Percentiles rank a stretch among this genome's conserved stretches.
These are phyloP conservation scores for Leptestheria dahalacensis DNA, from an alignment of 1,140 invertebrate genomes.

Conservation along the genomic window DNA sequence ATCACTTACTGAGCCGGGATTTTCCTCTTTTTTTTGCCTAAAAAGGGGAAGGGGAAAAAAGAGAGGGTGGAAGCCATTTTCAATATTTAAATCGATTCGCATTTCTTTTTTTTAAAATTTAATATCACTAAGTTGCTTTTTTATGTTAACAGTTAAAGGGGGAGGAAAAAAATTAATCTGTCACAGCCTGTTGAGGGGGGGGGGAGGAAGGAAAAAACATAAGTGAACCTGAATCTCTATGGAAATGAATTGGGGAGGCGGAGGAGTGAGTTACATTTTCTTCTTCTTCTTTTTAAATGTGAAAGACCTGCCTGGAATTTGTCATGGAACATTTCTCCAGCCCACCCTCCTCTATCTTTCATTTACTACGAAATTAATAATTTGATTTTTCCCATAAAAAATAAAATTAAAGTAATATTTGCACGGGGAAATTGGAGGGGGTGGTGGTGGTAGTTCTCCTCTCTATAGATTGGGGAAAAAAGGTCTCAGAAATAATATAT, in stretches of 20 bases:
- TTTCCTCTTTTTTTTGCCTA: too few relatives aligned
- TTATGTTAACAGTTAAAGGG: neutral
- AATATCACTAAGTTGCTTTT: neutral
- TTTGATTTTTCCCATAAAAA: neutral
- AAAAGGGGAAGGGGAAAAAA: too few relatives aligned
- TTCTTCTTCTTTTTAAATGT: neutral
- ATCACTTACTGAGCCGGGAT: too few relatives aligned
- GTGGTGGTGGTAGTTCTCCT: too few relatives aligned
- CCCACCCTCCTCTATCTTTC: too few relatives aligned
- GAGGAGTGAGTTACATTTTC: neutral
- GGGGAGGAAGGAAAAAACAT: neutral
- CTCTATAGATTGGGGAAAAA: too few relatives aligned
- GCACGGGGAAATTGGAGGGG: too few relatives aligned
- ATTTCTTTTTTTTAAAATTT: neutral
- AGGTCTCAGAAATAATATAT: too few relatives aligned
- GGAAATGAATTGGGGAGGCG: neutral
- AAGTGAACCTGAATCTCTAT: neutral
- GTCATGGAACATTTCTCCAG: neutral
- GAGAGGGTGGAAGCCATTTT: too few relatives aligned
- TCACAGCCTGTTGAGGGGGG: too few relatives aligned
- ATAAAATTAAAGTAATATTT: neutral
- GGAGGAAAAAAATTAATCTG: neutral
- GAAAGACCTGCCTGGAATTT: neutral
- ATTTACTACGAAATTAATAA: too few relatives aligned
- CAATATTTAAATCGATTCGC: too few relatives aligned